These are phyloP conservation scores for Exephanes ischioxanthus DNA, from an alignment of 2,888 invertebrate genomes.

Conservation along the genomic window DNA sequence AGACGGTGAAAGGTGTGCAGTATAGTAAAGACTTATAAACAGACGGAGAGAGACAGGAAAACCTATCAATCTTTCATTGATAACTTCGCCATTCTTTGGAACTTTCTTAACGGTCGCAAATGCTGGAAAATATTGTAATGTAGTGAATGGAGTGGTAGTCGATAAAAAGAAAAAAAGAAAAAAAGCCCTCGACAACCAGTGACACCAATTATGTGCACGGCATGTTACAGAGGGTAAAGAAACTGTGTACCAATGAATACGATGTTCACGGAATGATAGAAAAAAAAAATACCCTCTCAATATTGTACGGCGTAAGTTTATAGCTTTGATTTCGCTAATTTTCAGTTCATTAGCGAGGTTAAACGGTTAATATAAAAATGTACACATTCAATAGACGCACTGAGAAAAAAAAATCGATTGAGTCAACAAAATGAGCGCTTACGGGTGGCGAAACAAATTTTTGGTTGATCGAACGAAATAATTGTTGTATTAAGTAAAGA, in stretches of 20 bases:
- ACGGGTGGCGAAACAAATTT: no score
- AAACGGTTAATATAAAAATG: no score
- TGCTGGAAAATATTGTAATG: neutral
- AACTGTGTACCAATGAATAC: neutral
- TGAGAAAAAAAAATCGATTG: no score
- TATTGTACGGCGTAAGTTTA: neutral
- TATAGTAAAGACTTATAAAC: constrained; percentile 6
- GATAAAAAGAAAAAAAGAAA: neutral
- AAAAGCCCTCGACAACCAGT: neutral
- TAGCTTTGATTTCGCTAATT: neutral
- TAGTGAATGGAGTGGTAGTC: no score
- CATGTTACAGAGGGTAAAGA: neutral
- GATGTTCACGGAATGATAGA: neutral
- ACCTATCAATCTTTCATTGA: constrained; percentile 18
- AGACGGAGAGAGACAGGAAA: neutral
- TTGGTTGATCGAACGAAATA: no score
- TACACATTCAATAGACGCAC: no score
- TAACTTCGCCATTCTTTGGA: neutral
- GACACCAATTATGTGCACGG: neutral
- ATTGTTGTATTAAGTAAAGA: no score
- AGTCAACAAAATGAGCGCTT: no score
- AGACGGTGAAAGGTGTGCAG: constrained; percentile 8
- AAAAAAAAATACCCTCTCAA: neutral
- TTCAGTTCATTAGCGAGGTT: no score
- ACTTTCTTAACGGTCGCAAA: neutral